A percentile compares a stretch with the other conserved stretches of the same genome.
phyloP scores from a whole-genome alignment of 2,888 invertebrate species.

The Tipula vernalis region DNA sequence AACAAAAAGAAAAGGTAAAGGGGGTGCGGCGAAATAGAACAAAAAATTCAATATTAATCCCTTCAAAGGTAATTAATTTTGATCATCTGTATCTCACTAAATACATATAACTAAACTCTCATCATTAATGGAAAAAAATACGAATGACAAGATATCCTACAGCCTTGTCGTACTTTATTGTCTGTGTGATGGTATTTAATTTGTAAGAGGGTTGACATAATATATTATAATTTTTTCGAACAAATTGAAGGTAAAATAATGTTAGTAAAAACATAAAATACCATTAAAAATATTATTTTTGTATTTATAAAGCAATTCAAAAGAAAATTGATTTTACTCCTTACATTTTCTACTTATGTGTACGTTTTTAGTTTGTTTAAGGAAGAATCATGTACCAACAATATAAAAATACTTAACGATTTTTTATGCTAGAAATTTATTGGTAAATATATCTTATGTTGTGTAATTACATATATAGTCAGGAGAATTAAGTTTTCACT shows the following conservation, averaged over 20 bases:
- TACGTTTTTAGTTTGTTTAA: neutral
- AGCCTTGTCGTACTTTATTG: neutral
- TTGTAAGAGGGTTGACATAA: neutral
- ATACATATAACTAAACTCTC: neutral
- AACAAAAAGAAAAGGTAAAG: neutral
- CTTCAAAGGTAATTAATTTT: slow-evolving; percentile 4
- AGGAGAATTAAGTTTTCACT: neutral
- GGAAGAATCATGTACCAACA: neutral
- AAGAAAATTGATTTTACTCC: slow-evolving; percentile 7
- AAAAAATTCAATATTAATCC: neutral
- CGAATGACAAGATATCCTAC: neutral
- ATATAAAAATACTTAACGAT: neutral
- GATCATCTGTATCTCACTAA: neutral
- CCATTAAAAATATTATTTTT: slow-evolving; percentile 8
- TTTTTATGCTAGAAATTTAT: neutral
- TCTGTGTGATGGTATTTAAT: neutral
- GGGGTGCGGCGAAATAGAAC: neutral
- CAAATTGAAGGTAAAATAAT: neutral
- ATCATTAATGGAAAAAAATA: neutral
- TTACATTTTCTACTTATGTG: neutral
- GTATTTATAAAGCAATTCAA: slow-evolving; percentile 9
- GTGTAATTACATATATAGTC: neutral
- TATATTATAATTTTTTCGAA: neutral
- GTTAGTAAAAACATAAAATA: neutral
- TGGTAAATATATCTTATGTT: neutral